Percentiles rank a stretch among this genome's conserved stretches.
Evolutionary conservation across 2,797 vertebrate species (phyloP).

Genomic region (Melanotaenia maccullochi): DNA sequence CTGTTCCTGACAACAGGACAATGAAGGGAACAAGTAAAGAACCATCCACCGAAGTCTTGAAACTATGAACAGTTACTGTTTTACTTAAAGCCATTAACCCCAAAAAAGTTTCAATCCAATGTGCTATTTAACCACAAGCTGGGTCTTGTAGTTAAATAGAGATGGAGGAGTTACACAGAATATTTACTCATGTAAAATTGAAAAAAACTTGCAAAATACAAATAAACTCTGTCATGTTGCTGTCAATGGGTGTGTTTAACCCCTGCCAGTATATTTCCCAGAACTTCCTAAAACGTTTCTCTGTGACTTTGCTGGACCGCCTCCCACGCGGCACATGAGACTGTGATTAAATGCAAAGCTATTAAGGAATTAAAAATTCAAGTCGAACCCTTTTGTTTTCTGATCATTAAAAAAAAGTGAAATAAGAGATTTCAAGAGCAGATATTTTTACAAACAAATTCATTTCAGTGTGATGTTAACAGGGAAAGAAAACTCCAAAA

Average conservation of each 20-base stretch:
- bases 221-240: too few relatives aligned
- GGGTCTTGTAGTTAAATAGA: too few relatives aligned
- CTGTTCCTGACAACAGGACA: neutral
- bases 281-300: too few relatives aligned
- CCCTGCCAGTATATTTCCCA: too few relatives aligned
- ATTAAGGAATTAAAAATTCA: neutral
- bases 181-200: too few relatives aligned
- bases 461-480: constrained; percentile 43
- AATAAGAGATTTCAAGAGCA: neutral
- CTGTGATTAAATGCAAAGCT: neutral
- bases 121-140: too few relatives aligned
- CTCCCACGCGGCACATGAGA: neutral
- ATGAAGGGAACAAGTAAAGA: neutral
- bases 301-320: neutral
- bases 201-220: too few relatives aligned
- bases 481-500: neutral
- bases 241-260: too few relatives aligned
- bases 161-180: too few relatives aligned
- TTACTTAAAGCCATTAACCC: too few relatives aligned
- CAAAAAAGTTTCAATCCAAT: too few relatives aligned
- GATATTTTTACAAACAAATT: neutral
- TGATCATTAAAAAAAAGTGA: neutral
- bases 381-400: neutral
- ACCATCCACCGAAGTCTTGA: neutral
- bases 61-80: too few relatives aligned